Conservation (phyloP, 2,888 invertebrate species). For the Lepas anatifera region DNA sequence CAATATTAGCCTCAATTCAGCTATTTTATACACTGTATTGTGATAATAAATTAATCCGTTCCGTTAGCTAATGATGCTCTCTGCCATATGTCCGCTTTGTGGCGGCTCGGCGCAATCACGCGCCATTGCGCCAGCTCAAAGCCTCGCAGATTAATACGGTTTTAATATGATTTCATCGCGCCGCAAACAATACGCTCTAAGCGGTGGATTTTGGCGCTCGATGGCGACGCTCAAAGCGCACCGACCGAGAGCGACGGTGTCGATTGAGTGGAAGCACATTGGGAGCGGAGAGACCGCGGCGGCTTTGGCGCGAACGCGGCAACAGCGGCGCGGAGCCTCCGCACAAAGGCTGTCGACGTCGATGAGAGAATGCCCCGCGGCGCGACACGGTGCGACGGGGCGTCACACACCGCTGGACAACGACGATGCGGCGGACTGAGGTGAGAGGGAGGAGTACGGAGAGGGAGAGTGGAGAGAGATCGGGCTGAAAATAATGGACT, state of each 20-base stretch:
- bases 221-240: background rate
- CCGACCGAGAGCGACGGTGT: background rate
- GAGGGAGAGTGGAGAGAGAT: too few relatives aligned
- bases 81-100: conserved; percentile 1
- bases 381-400: background rate
- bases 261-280: conserved; percentile 11
- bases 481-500: too few relatives aligned
- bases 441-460: too few relatives aligned
- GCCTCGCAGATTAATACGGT: conserved; percentile 6
- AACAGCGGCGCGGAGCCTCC: background rate
- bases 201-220: conserved; percentile 2
- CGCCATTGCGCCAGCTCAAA: conserved; percentile 4
- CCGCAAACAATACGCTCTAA: conserved; percentile 1
- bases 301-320: background rate
- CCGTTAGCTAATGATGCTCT: conserved; percentile 11
- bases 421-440: too few relatives aligned
- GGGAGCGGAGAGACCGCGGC: background rate
- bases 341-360: background rate
- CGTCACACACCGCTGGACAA: background rate
- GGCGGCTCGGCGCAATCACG: background rate
- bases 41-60: conserved; percentile 13
- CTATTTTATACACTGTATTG: conserved; percentile 12
- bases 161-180: conserved; percentile 7
- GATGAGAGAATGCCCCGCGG: too few relatives aligned
- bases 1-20: conserved; percentile 5